Evolutionary conservation across 2,797 vertebrate species (phyloP).

Genomic region (Tapera naevia): DNA sequence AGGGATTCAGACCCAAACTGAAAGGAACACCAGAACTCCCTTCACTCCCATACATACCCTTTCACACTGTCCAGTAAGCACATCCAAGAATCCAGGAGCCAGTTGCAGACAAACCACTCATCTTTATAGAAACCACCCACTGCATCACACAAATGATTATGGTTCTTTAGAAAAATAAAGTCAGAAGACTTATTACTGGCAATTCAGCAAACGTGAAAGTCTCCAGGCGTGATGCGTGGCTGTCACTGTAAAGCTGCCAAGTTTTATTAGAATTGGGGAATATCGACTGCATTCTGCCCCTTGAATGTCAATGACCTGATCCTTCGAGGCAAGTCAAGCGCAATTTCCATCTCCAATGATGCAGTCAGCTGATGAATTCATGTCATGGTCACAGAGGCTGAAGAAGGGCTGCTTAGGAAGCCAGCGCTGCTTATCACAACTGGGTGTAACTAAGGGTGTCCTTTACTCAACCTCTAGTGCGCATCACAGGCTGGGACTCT

Average conservation of each 20-base stretch:
- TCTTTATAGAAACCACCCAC: neutral
- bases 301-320: constrained; percentile 1
- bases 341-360: neutral
- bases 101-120: neutral
- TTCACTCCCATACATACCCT: neutral
- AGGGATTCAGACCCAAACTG: neutral
- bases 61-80: neutral
- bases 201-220: neutral
- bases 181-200: neutral
- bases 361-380: neutral
- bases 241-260: constrained; percentile 13
- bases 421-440: neutral
- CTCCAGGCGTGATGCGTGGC: neutral
- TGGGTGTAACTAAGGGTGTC: neutral
- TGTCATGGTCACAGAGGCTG: neutral
- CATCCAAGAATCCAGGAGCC: neutral
- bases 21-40: neutral
- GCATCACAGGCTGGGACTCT: neutral
- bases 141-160: neutral
- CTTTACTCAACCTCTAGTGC: neutral
- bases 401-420: neutral
- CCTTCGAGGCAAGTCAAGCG: neutral
- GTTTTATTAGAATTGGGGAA: neutral
- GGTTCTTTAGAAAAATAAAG: neutral
- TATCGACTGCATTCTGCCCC: neutral